Conservation (phyloP, 35 echinoderm and acorn worm species). For the Amphiura filiformis region DNA sequence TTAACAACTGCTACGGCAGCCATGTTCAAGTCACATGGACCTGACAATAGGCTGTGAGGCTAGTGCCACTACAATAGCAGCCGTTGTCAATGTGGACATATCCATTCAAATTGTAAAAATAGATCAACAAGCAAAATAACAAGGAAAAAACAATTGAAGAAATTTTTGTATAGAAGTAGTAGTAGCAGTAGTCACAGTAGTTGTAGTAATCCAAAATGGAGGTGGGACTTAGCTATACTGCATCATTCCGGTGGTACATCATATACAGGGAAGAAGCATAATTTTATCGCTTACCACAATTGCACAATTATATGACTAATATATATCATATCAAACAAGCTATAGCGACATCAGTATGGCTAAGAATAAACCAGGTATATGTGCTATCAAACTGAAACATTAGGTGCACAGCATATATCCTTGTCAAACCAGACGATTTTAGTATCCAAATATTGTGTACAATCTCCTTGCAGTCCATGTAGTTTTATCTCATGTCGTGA, state of each 20-base stretch:
- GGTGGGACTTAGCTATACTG: slow-evolving; percentile 1
- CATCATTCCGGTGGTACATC: slow-evolving; percentile 13
- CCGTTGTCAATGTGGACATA: not conserved
- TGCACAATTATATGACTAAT: not conserved
- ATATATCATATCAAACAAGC: not conserved
- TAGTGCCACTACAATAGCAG: not conserved
- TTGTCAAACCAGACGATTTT: not conserved
- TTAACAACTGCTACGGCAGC: not conserved
- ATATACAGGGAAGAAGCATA: slow-evolving; percentile 12
- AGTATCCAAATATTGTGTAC: not conserved
- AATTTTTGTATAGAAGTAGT: too few relatives aligned
- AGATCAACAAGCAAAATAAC: not conserved
- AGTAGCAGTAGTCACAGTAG: not conserved
- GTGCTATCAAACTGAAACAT: not conserved
- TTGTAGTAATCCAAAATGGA: slow-evolving; percentile 1
- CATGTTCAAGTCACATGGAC: slow-evolving; percentile 9
- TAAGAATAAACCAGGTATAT: not conserved
- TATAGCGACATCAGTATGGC: not conserved
- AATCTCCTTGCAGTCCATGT: not conserved
- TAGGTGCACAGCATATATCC: not conserved
- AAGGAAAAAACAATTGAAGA: not conserved
- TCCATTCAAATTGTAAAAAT: not conserved
- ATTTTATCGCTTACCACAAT: not conserved
- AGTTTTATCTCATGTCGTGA: not conserved
- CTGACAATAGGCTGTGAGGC: not conserved